Conservation (phyloP, 2,888 invertebrate species). For the Zeuzera pyrina region DNA sequence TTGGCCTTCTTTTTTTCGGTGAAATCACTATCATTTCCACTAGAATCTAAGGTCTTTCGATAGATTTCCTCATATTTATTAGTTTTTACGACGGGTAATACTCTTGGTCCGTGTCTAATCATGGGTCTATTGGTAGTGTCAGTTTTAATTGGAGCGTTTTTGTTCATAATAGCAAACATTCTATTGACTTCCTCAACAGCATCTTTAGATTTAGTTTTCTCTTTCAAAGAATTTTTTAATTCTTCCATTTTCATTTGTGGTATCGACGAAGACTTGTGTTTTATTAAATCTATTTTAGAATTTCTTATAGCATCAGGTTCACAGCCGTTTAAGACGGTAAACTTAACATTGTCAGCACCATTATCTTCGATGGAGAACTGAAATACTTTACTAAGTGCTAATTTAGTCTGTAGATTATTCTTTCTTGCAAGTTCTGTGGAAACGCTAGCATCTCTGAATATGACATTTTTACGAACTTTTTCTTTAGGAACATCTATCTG, state of each 20-base stretch:
- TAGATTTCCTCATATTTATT: too few relatives aligned
- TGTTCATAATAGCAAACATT: conserved; percentile 47
- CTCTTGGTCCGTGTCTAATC: conserved; percentile 46
- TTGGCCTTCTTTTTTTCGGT: conserved; percentile 4
- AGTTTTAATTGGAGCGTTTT: conserved; percentile 14
- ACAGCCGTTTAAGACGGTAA: conserved; percentile 17
- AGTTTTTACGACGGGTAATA: conserved; percentile 52
- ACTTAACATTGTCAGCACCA: conserved; percentile 9
- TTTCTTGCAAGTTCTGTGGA: conserved; percentile 26
- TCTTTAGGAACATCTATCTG: conserved; percentile 15
- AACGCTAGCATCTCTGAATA: conserved; percentile 38
- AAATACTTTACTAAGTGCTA: conserved; percentile 32
- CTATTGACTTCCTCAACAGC: conserved; percentile 55
- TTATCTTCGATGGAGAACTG: conserved; percentile 35
- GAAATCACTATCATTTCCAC: conserved; percentile 9
- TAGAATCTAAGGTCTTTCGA: too few relatives aligned
- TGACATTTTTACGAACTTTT: conserved; percentile 23
- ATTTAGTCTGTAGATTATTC: too few relatives aligned
- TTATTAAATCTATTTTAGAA: conserved; percentile 31
- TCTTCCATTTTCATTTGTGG: conserved; percentile 64
- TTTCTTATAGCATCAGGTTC: conserved; percentile 27
- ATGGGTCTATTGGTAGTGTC: conserved; percentile 40
- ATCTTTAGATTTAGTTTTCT: conserved; percentile 46
- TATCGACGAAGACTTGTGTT: conserved; percentile 54
- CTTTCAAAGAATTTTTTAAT: conserved; percentile 43